Percentiles rank a stretch among this genome's conserved stretches.
Conservation (phyloP, 2,888 invertebrate genomes). For the Malacosoma neustria region DNA sequence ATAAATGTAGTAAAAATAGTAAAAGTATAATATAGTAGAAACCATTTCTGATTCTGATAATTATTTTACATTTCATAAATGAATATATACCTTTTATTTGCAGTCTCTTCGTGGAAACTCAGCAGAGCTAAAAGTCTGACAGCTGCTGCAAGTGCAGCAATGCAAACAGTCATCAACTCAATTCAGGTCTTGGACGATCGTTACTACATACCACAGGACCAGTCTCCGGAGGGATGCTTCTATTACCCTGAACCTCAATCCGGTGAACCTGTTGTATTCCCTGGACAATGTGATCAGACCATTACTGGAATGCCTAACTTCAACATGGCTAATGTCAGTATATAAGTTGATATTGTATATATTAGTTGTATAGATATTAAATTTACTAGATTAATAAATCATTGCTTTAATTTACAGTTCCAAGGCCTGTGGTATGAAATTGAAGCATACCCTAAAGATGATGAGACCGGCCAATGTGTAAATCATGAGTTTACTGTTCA, state of each 20-base stretch:
- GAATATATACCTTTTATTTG: too few species aligned
- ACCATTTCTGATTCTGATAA: too few species aligned
- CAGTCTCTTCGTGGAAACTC: too few species aligned
- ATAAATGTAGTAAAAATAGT: too few species aligned
- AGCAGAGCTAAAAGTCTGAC: slow-evolving; percentile 34
- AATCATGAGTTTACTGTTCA: slow-evolving; percentile 28
- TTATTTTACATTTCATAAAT: too few species aligned
- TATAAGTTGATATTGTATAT: too few species aligned
- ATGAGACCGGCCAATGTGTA: slow-evolving; percentile 39
- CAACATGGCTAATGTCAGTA: background rate
- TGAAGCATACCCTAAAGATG: slow-evolving; percentile 38
- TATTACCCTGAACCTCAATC: slow-evolving; percentile 38
- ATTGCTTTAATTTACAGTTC: slow-evolving; percentile 21
- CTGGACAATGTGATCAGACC: slow-evolving; percentile 21
- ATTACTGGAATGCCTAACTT: background rate
- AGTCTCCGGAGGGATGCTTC: slow-evolving; percentile 42
- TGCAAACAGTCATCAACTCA: slow-evolving; percentile 25
- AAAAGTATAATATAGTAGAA: too few species aligned
- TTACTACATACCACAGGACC: slow-evolving; percentile 30
- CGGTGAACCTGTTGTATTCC: slow-evolving; percentile 40
- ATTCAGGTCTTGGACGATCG: slow-evolving; percentile 29
- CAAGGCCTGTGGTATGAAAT: slow-evolving; percentile 45
- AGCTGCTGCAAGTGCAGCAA: slow-evolving; percentile 16
- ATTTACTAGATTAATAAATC: too few species aligned
- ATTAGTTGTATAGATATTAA: too few species aligned